A percentile compares a stretch with the other conserved stretches of the same genome.
These are phyloP conservation scores for Oenanthe melanoleuca DNA, from an alignment of 2,113 vertebrate species.

Conservation along the genomic window DNA sequence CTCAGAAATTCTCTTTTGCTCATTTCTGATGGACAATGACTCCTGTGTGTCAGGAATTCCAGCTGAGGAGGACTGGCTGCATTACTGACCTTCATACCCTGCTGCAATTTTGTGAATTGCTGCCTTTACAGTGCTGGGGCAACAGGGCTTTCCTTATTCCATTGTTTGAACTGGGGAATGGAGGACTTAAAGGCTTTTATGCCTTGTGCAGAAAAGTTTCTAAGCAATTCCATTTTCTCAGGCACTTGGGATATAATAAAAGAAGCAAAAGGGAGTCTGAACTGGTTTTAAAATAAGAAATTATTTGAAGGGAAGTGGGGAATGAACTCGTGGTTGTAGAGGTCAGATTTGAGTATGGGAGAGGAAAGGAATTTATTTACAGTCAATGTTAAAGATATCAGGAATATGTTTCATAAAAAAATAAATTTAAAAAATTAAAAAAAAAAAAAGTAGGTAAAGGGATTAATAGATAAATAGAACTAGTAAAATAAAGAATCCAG, in stretches of 20 bases:
- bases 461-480: neutral
- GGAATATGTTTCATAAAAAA: neutral
- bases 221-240: neutral
- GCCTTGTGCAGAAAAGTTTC: neutral
- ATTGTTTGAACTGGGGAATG: neutral
- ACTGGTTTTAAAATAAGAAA: neutral
- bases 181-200: conserved; percentile 29
- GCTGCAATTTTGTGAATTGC: neutral
- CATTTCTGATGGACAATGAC: conserved; percentile 28
- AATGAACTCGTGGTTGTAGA: neutral
- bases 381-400: neutral
- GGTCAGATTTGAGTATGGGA: neutral
- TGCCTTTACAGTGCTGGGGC: neutral
- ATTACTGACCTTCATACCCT: conserved; percentile 50
- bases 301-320: neutral
- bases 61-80: conserved; percentile 52
- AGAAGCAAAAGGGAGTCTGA: neutral
- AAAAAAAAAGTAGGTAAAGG: accelerated
- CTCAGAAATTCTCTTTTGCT: neutral
- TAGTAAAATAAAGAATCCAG: neutral
- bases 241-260: neutral
- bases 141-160: conserved; percentile 45
- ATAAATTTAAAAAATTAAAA: no score
- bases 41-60: conserved; percentile 57
- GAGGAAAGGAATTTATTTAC: neutral